Conservation (phyloP, 2,113 vertebrate species). For the Zosterops pallidus region DNA sequence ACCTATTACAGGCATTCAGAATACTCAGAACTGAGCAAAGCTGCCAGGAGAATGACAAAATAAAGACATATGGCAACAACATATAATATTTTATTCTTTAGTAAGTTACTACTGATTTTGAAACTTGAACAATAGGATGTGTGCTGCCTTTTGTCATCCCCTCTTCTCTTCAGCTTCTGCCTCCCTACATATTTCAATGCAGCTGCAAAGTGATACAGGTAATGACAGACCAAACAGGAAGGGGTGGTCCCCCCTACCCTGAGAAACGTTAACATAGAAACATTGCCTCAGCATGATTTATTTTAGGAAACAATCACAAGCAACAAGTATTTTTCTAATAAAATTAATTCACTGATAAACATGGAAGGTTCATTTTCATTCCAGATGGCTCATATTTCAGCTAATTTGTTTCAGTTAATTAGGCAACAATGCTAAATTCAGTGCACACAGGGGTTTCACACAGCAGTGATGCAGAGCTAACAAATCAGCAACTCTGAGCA, state of each 20-base stretch:
- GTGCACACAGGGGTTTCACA: not conserved
- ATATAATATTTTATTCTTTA: not conserved
- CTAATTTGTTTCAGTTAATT: conserved; percentile 73
- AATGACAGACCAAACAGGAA: not conserved
- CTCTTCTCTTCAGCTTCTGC: not conserved
- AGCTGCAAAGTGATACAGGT: not conserved
- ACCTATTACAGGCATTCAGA: not conserved
- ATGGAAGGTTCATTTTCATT: conserved; percentile 63
- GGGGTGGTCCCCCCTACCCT: not conserved
- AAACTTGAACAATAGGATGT: not conserved
- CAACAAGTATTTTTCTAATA: conserved; percentile 48
- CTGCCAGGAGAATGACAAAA: not conserved
- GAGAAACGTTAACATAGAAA: not conserved
- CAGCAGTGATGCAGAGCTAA: not conserved
- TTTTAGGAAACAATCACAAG: conserved; percentile 43
- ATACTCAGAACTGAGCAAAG: not conserved
- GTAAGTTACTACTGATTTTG: not conserved
- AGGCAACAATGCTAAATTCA: conserved; percentile 57
- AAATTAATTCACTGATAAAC: conserved; percentile 28
- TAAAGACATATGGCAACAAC: not conserved
- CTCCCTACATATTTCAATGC: not conserved
- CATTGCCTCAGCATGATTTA: not conserved
- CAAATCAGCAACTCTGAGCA: not conserved
- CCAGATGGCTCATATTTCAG: conserved; percentile 71
- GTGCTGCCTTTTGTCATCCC: not conserved